Conservation (phyloP, 2,113 vertebrate species). For the Myotis yumanensis region DNA sequence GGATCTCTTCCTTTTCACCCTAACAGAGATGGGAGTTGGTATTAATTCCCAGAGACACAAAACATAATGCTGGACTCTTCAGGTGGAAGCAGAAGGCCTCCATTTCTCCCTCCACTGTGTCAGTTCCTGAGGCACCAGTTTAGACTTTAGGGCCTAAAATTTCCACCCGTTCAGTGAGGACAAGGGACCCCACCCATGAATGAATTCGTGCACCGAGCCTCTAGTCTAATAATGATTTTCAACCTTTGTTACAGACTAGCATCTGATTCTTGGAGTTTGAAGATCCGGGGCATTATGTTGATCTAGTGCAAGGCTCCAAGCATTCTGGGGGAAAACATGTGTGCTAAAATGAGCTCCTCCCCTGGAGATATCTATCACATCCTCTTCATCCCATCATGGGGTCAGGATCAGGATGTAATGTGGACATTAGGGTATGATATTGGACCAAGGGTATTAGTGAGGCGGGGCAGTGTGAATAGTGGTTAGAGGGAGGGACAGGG, state of each 20-base stretch:
- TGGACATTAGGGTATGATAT: background rate
- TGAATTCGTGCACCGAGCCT: too few species aligned
- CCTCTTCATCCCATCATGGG: fast-evolving
- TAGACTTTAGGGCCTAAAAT: background rate
- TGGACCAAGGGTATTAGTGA: background rate
- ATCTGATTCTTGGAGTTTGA: background rate
- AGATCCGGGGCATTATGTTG: background rate
- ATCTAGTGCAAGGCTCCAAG: background rate
- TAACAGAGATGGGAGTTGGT: background rate
- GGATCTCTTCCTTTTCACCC: background rate
- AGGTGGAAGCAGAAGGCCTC: background rate
- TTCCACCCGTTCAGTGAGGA: background rate
- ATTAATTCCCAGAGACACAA: background rate
- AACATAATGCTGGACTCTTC: background rate
- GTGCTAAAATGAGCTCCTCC: background rate
- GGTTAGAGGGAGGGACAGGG: background rate
- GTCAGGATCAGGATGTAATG: background rate
- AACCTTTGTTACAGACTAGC: background rate
- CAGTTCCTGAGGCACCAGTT: background rate
- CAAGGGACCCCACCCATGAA: too few species aligned
- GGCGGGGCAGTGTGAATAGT: background rate
- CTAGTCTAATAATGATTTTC: background rate
- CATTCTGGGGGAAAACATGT: background rate
- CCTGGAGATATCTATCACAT: background rate
- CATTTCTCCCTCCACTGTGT: background rate